Base-by-base conservation (phyloP, 2,797 vertebrate genomes). In the Salarias fasciatus region DNA sequence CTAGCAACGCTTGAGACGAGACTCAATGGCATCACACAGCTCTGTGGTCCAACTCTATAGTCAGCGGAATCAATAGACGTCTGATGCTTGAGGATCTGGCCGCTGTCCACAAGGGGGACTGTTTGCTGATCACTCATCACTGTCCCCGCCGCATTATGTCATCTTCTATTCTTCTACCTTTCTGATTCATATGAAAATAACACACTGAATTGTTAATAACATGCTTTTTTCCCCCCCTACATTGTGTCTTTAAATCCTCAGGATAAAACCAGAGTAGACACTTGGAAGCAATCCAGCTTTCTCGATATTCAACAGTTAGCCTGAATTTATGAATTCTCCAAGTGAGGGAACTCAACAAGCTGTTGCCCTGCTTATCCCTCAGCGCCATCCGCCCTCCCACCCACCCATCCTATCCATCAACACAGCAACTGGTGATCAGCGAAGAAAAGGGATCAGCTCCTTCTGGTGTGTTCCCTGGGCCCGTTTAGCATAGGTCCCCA, bases 381-480 rank as follows among this genome's bases (percentile, higher is more conserved):
- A 24, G 38, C 48, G 56, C 36, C 50, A 28, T 6, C 33, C 33
- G 35, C 9, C 37, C 61, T 15, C 38, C 35, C 60, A 49, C 40
- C 42, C 5, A 35, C 56, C 57, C 35, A 49, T 65, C 54, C 66
- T 50, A 77, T 76, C 72, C 81, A 71, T 77, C 79, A 57, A 77
- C 54, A 59, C 79, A 87, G 72, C 81, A 86, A 86, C 85, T 65
- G 65, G 79, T 79, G 77, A 63, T 76, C 70, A 58, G 18, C 31
- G 75, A 88, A 88, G 75, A 86, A 85, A 84, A 79, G 53, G 69
- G 73, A 82, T 89, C 87, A 85, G 54, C 74, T 90, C 88, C 88
- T 84, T 90, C 83, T 91, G 89, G 75, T 88, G 86, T 53, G 83
- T 89, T 91, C 88, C 87, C 88, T 88, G 42, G 53, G 84, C 80